Evolutionary conservation across 2,888 invertebrate species (phyloP).

Genomic region (Melikaiella ostensackeni): DNA sequence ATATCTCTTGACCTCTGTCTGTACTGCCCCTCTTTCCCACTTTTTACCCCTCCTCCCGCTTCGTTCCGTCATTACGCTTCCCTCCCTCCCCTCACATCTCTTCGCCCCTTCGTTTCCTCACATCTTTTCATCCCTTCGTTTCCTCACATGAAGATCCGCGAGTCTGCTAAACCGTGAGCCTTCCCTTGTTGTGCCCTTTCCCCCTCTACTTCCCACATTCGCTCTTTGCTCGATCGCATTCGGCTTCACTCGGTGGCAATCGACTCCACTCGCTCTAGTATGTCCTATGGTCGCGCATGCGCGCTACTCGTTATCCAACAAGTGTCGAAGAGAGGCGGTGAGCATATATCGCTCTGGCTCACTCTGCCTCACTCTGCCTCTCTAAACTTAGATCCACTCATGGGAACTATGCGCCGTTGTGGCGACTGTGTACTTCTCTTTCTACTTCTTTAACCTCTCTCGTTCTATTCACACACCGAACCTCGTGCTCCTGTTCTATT

Average conservation of each 20-base stretch:
- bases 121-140: neutral
- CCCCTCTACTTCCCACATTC: neutral
- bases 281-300: constrained; percentile 36
- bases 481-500: constrained; percentile 43
- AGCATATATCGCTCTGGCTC: constrained; percentile 48
- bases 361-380: constrained; percentile 50
- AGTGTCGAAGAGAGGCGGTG: constrained; percentile 58
- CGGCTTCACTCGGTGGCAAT: constrained; percentile 38
- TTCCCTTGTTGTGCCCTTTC: neutral
- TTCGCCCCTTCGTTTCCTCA: neutral
- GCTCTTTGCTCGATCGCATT: constrained; percentile 37
- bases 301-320: constrained; percentile 63
- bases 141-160: neutral
- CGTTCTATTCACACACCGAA: constrained; percentile 33
- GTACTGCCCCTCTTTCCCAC: neutral
- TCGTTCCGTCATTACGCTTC: no score
- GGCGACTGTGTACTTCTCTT: constrained; percentile 41
- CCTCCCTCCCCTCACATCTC: neutral
- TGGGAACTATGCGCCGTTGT: constrained; percentile 55
- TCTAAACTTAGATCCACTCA: constrained; percentile 66
- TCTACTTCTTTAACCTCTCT: constrained; percentile 30
- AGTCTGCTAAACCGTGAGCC: neutral
- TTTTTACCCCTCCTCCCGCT: neutral
- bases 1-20: constrained; percentile 32
- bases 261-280: neutral